Evolutionary conservation across 2,888 invertebrate genomes (phyloP), one percentile per base, ranked within the genome.

Genomic region (Leptopilina syphax): DNA sequence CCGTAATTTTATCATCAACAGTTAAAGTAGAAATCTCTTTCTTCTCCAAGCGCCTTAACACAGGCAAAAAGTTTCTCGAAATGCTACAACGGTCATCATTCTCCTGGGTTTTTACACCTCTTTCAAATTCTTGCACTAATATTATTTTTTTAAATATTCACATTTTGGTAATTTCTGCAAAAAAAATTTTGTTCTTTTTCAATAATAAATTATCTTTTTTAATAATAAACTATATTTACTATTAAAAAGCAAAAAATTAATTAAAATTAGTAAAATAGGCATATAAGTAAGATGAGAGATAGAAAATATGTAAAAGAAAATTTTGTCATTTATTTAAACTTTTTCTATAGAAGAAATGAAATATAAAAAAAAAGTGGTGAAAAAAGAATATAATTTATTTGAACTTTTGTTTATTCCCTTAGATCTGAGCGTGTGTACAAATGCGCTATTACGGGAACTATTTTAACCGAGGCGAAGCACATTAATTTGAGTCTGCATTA

Each of bases 401-500:
- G 10, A 12, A 80, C 34, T 78, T 65, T 65, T 65, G 68, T 65
- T 60, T 77, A 24, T 44, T 82, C 77, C 76, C 70, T 82, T 65
- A 93, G 93, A 78, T 94, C 93, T 2, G 93, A 94, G 86, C 90
- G 93, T 65, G 92, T 93, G 47, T 90, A 92, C 84, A 94, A 93
- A 86, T 92, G 92, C 67, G 89, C 92, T 50, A 92, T 93, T 79
- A 92, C 91, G 54, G 93, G 93, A 50, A 90, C 91, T 70, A 90
- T 92, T 54, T 87, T 93, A 73, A 91, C 89, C 66, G 94, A 94
- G 87, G 93, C 93, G 8, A 93, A 93, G 84, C 92, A 93, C 85
- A 94, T 94, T 83, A 94, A 94, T 86, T 89, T 93, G 80, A 94
- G 93, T 27, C 89, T 94, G 73, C 93, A 94, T 89, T 94, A 92